Evolutionary conservation across 1,140 invertebrate species (phyloP).

Genomic region (Orchesella cincta): DNA sequence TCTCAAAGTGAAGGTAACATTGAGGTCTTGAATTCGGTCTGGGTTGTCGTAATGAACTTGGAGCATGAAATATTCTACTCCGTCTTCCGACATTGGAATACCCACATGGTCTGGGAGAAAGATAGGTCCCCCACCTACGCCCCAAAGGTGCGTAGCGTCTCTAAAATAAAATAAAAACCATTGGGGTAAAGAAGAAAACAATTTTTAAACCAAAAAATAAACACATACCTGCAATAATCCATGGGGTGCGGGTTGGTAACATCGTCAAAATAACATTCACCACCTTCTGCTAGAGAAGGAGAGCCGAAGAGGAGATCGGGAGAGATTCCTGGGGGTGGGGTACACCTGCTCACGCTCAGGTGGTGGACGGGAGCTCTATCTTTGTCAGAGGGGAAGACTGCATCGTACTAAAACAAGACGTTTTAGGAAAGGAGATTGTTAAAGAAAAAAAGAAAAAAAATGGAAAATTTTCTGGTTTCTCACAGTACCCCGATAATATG

Average conservation of each 20-base stretch:
- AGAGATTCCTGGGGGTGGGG: not conserved
- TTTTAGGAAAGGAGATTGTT: not conserved
- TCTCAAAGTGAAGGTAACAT: not conserved
- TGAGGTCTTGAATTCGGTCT: no score
- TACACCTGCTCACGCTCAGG: not conserved
- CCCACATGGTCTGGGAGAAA: constrained; percentile 16
- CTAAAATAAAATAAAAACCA: not conserved
- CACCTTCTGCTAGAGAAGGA: not conserved
- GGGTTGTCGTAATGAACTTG: constrained; percentile 26
- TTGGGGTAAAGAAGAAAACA: no score
- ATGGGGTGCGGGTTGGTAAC: no score
- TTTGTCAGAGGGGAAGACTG: not conserved
- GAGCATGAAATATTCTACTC: constrained; percentile 13
- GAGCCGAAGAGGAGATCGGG: not conserved
- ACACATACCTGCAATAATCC: not conserved
- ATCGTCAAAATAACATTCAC: not conserved
- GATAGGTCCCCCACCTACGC: not conserved
- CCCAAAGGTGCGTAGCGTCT: not conserved
- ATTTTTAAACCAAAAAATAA: no score
- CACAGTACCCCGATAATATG: not conserved
- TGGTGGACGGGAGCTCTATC: not conserved
- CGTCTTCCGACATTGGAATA: not conserved
- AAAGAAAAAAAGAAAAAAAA: not conserved
- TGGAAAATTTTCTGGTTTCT: not conserved
- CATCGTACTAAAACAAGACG: not conserved